Evolutionary conservation across 2,113 vertebrate species (phyloP).

Genomic region (Leucoraja erinaceus): DNA sequence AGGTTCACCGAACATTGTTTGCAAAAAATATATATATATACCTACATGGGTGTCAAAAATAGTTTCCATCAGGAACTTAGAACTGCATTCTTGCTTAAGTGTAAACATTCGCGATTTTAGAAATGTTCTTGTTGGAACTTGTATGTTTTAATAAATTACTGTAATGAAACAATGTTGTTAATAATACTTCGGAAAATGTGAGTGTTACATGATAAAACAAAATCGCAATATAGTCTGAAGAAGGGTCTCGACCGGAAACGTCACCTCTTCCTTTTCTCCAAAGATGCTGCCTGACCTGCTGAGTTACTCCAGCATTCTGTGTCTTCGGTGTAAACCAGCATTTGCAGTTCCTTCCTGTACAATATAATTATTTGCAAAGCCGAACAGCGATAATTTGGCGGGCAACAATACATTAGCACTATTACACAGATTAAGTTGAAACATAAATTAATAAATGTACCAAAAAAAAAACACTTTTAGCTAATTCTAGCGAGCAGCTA

Average conservation of each 20-base stretch:
- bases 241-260: no score
- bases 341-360: no score
- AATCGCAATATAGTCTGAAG: no score
- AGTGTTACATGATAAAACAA: neutral
- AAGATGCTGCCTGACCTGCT: no score
- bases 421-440: no score
- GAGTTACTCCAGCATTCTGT: no score
- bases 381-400: neutral
- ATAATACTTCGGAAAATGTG: neutral
- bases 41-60: neutral
- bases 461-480: neutral
- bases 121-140: neutral
- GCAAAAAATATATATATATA: constrained; percentile 9
- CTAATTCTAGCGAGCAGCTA: neutral
- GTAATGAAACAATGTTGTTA: neutral
- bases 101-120: neutral
- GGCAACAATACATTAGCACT: neutral
- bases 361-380: no score
- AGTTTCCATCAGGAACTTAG: neutral
- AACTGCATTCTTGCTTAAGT: neutral
- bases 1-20: neutral
- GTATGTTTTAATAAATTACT: neutral
- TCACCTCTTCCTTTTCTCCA: no score
- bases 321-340: no score
- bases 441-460: neutral